Base-by-base conservation (phyloP, 2,888 invertebrate genomes). In the Agriopis aurantiaria region DNA sequence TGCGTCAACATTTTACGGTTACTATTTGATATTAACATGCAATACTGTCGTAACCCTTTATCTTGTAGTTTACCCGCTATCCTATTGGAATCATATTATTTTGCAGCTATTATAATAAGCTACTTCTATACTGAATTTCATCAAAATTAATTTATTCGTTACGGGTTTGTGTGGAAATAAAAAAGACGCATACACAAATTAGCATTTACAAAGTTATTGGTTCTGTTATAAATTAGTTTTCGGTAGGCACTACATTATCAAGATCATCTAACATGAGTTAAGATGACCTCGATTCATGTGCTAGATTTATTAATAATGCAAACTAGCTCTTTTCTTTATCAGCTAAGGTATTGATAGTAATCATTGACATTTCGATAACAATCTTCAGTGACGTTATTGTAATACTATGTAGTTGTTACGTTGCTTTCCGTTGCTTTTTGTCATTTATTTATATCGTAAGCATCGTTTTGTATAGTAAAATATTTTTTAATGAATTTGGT, bases 11-110 rank as follows among this genome's bases (percentile, higher is more conserved):
- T 57, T 57, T 51, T 61, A 45, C 45, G 45, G 45, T 41, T 43
- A 12, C 6, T n/a, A 61, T 61, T 56, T 23, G 17, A 49, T 61
- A 49, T 66, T 53, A 61, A 41, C 66, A 61, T 58, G 57, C 68
- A 14, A 57, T 62, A 40, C 43, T 8, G 51, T 12, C 8, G 45
- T 62, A 60, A 60, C 46, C 17, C 40, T 53, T 65, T 14, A 52
- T 65, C 40, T 41, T 41, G 41, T 8, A 9, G 41, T 55, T 53
- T 41, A n/a, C 40, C n/a, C n/a, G 8, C 7, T 55, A 41, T 40
- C n/a, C 14, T 41, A 5, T n/a, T 40, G 12, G 8, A 51, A 23
- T 17, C 9, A 4, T 49, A 14, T 23, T 23, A 23, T 23, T 23
- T 23, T n/a, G n/a, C n/a, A n/a, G n/a, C n/a, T 23, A 23, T 1